These are phyloP conservation scores for Halcyon smyrnensis DNA, from an alignment of 2,797 vertebrate genomes.

Conservation along the genomic window DNA sequence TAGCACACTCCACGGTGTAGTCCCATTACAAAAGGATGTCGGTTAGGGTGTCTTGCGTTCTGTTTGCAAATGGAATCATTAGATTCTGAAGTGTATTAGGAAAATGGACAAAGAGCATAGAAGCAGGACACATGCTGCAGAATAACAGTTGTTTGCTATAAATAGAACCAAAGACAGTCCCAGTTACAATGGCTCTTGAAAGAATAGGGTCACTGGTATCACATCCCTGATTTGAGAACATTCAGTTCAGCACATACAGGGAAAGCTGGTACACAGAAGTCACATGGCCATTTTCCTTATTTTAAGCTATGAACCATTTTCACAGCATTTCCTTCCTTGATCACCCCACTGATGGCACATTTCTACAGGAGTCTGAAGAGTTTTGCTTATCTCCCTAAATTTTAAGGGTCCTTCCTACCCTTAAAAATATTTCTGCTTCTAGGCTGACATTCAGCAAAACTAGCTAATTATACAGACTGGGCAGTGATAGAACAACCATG, in stretches of 20 bases:
- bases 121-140: not conserved
- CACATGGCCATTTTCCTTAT: not conserved
- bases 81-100: not conserved
- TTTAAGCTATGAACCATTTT: not conserved
- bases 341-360: not conserved
- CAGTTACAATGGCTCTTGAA: not conserved
- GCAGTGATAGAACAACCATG: not conserved
- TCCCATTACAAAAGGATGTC: not conserved
- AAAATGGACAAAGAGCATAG: not conserved
- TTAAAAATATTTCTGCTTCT: not conserved
- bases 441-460: not conserved
- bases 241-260: not conserved
- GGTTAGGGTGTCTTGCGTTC: not conserved
- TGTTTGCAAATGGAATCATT: not conserved
- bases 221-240: not conserved
- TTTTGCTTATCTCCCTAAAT: not conserved
- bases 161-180: not conserved
- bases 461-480: not conserved
- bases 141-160: not conserved
- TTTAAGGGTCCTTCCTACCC: not conserved
- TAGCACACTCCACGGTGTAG: not conserved
- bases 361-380: not conserved
- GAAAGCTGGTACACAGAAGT: not conserved
- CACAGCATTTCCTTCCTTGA: not conserved
- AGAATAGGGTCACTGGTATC: not conserved